A percentile compares a stretch with the other conserved stretches of the same genome.
Evolutionary conservation across 2,888 invertebrate species (phyloP).

Genomic region (Netelia inedita): DNA sequence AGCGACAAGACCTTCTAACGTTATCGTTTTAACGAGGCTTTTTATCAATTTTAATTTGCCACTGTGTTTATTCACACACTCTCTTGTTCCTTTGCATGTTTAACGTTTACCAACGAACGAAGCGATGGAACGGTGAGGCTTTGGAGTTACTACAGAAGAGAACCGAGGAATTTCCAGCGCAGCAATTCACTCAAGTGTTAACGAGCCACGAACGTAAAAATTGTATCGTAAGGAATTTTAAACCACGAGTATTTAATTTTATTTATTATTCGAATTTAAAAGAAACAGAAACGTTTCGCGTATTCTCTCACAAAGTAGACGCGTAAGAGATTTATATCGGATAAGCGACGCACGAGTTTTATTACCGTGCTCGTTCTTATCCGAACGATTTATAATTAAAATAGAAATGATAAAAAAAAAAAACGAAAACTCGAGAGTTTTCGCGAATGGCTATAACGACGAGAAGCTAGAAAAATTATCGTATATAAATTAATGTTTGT

Average conservation of each 20-base stretch:
- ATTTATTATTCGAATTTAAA: constrained; percentile 41
- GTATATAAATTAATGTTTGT: background rate
- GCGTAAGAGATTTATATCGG: background rate
- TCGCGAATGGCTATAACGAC: constrained; percentile 57
- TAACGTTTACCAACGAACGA: constrained; percentile 78
- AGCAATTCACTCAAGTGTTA: constrained; percentile 84
- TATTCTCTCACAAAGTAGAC: background rate
- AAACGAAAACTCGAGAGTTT: constrained; percentile 44
- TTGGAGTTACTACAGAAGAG: constrained; percentile 83
- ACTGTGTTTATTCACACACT: constrained; percentile 56
- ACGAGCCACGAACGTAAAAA: constrained; percentile 63
- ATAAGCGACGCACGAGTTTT: background rate
- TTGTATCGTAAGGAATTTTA: constrained; percentile 32
- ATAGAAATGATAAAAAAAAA: constrained; percentile 15
- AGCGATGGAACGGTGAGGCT: constrained; percentile 84
- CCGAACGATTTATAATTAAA: constrained; percentile 44
- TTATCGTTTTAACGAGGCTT: constrained; percentile 13
- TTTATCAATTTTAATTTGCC: constrained; percentile 61
- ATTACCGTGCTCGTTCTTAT: constrained; percentile 3
- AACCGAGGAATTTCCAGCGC: constrained; percentile 82
- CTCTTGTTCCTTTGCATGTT: constrained; percentile 84
- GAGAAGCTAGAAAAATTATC: constrained; percentile 7
- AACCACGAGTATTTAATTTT: constrained; percentile 63
- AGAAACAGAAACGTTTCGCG: background rate
- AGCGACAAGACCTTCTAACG: constrained; percentile 7